Percentiles rank a stretch among this genome's conserved stretches.
Evolutionary conservation across 2,797 vertebrate species (phyloP).

Genomic region (Pipistrellus pipistrellus): DNA sequence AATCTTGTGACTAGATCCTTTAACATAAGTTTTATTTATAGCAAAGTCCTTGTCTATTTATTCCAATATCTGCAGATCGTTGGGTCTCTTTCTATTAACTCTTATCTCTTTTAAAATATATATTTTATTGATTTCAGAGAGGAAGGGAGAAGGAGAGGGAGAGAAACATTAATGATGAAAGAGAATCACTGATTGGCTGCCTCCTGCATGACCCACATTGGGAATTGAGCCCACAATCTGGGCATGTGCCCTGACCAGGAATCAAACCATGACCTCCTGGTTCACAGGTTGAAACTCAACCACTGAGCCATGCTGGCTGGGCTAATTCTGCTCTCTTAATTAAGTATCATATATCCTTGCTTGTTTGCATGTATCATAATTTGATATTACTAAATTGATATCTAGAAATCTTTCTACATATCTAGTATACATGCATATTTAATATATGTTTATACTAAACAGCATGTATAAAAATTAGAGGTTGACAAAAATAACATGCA

Average conservation of each 20-base stretch:
- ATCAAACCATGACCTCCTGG: no score
- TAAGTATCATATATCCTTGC: not conserved
- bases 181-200: no score
- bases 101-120: not conserved
- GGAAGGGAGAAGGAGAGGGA: no score
- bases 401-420: no score
- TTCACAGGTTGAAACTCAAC: no score
- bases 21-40: not conserved
- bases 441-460: not conserved
- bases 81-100: not conserved
- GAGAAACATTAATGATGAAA: no score
- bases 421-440: no score
- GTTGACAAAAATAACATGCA: not conserved
- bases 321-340: not conserved
- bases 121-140: no score
- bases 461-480: not conserved
- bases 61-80: not conserved
- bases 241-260: no score
- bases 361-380: slow-evolving; percentile 7
- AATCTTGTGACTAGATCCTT: not conserved
- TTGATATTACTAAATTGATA: not conserved
- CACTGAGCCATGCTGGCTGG: no score
- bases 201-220: no score
- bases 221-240: no score
- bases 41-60: not conserved